phyloP scores from a whole-genome alignment of 35 echinoderm and acorn worm species.

The Apostichopus parvimensis region DNA sequence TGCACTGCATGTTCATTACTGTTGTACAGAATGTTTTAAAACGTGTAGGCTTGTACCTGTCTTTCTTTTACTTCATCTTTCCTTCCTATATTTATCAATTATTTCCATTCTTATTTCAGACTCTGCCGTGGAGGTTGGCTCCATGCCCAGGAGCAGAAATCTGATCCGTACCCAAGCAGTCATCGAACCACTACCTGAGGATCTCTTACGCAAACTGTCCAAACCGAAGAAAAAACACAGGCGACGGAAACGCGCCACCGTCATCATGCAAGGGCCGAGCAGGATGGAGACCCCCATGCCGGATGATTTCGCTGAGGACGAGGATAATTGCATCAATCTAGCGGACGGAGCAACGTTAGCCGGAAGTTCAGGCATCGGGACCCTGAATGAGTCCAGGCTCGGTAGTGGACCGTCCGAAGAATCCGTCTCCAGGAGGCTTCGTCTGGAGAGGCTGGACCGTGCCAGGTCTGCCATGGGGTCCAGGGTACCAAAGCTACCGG shows the following conservation, averaged over 20 bases:
- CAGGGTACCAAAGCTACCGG: conserved; percentile 72
- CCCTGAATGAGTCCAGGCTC: conserved; percentile 24
- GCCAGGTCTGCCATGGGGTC: conserved; percentile 27
- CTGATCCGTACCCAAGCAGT: conserved; percentile 59
- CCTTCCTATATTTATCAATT: background rate
- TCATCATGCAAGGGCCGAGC: conserved; percentile 54
- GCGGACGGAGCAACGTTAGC: conserved; percentile 22
- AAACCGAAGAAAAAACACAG: background rate
- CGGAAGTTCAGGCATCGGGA: conserved; percentile 41
- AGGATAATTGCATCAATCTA: conserved; percentile 55
- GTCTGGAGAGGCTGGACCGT: conserved; percentile 11
- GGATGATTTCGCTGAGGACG: conserved; percentile 59
- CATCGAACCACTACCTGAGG: conserved; percentile 67
- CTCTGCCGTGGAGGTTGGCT: conserved; percentile 19
- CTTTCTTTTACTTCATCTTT: background rate
- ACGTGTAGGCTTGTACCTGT: no score
- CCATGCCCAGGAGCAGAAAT: conserved; percentile 39
- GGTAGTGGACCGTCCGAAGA: conserved; percentile 7
- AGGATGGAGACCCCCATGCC: conserved; percentile 72
- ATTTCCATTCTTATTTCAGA: conserved; percentile 7
- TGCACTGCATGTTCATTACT: no score
- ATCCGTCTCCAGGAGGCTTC: background rate
- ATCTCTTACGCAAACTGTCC: conserved; percentile 16
- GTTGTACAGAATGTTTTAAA: no score
- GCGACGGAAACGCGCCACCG: background rate